Evolutionary conservation across 2,888 invertebrate species (phyloP).

Genomic region (Noctua fimbriata): DNA sequence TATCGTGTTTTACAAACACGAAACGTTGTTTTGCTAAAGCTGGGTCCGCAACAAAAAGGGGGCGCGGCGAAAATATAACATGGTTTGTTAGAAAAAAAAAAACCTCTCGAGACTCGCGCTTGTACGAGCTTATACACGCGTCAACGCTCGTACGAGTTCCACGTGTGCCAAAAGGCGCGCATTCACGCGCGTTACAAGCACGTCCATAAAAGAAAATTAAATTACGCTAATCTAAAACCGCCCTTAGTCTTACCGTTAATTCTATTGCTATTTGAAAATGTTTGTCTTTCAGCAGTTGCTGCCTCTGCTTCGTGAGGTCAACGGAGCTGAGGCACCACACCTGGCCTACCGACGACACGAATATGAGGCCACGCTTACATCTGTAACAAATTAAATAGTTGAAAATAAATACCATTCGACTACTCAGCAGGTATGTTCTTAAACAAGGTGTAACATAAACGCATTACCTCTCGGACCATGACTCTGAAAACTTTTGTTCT

Average conservation of each 20-base stretch:
- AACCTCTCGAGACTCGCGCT: background rate
- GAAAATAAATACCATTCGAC: background rate
- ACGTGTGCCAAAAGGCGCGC: background rate
- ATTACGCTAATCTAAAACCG: background rate
- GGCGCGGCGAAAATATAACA: background rate
- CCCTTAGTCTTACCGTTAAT: constrained; percentile 93
- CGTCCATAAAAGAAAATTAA: background rate
- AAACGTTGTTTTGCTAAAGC: constrained; percentile 1
- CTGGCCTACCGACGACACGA: constrained; percentile 96
- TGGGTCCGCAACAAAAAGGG: background rate
- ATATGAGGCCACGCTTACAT: constrained; percentile 94
- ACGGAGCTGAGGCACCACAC: constrained; percentile 96
- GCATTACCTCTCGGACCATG: background rate
- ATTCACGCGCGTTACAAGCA: background rate
- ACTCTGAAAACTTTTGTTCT: background rate
- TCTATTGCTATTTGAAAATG: constrained; percentile 98
- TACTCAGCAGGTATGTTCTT: background rate
- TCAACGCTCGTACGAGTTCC: background rate
- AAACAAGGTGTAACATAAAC: background rate
- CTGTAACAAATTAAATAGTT: constrained; percentile 75
- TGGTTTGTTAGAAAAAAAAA: background rate
- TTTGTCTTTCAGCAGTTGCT: constrained; percentile 95
- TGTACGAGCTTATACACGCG: background rate
- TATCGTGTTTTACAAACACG: background rate
- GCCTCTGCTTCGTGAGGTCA: constrained; percentile 95